Evolutionary conservation across 2,797 vertebrate genomes (phyloP).

Genomic region (Enteromius mattozi): DNA sequence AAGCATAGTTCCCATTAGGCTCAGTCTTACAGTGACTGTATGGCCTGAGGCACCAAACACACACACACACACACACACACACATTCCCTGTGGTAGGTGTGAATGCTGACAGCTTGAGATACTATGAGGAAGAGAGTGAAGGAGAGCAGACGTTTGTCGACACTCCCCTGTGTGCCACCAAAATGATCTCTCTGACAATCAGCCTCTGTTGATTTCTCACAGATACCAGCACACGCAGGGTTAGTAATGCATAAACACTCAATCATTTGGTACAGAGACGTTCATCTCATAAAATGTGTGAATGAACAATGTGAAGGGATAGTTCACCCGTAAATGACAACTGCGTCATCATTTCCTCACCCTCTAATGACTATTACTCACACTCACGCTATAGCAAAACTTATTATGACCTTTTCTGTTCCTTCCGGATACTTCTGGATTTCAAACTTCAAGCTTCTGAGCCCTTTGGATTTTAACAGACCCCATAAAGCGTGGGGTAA

Average conservation of each 20-base stretch:
- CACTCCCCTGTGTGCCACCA: neutral
- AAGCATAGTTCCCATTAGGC: slow-evolving; percentile 44
- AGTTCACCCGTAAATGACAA: neutral
- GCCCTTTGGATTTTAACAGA: no score
- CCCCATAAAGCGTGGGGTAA: no score
- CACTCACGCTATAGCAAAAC: neutral
- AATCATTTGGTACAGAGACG: neutral
- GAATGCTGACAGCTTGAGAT: neutral
- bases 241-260: neutral
- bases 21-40: slow-evolving; percentile 36
- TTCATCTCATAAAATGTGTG: neutral
- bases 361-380: no score
- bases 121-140: neutral
- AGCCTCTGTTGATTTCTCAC: slow-evolving; percentile 1
- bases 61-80: slow-evolving; percentile 14
- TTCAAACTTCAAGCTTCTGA: neutral
- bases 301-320: neutral
- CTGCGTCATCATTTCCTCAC: neutral
- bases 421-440: neutral
- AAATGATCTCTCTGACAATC: slow-evolving; percentile 7
- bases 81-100: slow-evolving; percentile 16
- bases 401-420: neutral
- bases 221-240: neutral
- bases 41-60: slow-evolving; percentile 30
- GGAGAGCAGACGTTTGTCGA: slow-evolving; percentile 29